Evolutionary conservation across 2,797 vertebrate genomes (phyloP).

Genomic region (Heliangelus exortis): DNA sequence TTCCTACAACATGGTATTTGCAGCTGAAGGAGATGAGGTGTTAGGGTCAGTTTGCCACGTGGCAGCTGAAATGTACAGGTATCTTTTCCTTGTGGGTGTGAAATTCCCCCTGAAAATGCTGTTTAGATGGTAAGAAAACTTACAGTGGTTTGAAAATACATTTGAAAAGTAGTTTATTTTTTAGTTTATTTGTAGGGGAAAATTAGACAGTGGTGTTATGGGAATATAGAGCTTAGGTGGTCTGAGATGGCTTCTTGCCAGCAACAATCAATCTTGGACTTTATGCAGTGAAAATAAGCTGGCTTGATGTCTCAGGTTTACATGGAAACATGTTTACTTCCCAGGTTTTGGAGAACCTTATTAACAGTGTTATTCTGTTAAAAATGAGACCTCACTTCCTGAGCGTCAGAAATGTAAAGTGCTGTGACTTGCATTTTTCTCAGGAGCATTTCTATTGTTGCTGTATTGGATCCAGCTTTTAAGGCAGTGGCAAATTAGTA

Average conservation of each 20-base stretch:
- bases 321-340: not conserved
- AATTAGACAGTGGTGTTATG: not conserved
- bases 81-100: slow-evolving; percentile 1
- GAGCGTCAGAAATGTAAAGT: not conserved
- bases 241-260: not conserved
- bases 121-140: slow-evolving; percentile 27
- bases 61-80: slow-evolving; percentile 37
- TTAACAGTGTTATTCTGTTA: not conserved
- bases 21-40: not conserved
- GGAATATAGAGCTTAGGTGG: not conserved
- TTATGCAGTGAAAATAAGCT: not conserved
- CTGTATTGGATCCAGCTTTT: not conserved
- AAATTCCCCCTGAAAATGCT: slow-evolving; percentile 8
- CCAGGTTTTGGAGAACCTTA: not conserved
- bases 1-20: not conserved
- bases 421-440: not conserved
- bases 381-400: not conserved
- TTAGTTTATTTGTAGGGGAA: not conserved
- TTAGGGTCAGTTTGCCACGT: not conserved
- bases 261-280: not conserved
- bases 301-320: not conserved
- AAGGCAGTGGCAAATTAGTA: not conserved
- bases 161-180: slow-evolving; percentile 38
- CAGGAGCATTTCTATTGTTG: not conserved
- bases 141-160: slow-evolving; percentile 39